Base-by-base conservation (phyloP, 2,888 invertebrate genomes). In the Dione juno region DNA sequence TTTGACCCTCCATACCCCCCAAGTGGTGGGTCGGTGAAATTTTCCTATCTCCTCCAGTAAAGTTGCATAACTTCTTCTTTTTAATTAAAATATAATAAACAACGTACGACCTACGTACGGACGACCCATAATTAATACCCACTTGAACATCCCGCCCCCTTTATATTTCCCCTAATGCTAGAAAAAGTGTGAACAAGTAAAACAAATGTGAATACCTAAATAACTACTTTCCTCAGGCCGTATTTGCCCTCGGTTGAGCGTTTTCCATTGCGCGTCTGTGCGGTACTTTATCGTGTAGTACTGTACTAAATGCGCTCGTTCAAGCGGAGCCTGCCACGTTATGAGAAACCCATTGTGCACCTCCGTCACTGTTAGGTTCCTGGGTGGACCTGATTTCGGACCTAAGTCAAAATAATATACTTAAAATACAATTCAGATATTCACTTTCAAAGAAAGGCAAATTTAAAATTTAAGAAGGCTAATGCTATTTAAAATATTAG, bases 231-330 rank as follows among this genome's bases (percentile, higher is more conserved):
- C 97, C 90, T 97, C 97, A 14, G 98, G 96, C 77, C 97, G 95
- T 83, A 98, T 98, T 88, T 96, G 96, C 74, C 97, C 97, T 80
- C 97, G 96, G 90, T 97, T 97, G 81, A 98, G 94, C 67, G 96
- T 96, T 89, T 97, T 97, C 97, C 97, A 98, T 81, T 96, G 95
- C 76, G 97, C 96, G 87, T 98, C 98, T 63, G 97, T 97, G 85
- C 96, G 96, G 93, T 97, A 98, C 93, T 98, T 97, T 90, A 98
- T 97, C 77, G 96, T 96, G 92, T 98, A 98, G 93, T 97, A 97
- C 90, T 97, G 96, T 78, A 98, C 96, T 74, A 97, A 94, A 82
- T 96, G 95, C 67, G 96, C 95, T 78, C 96, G 95, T 87, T 98
- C 97, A 78, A 96, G 84, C 40, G 98, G 98, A 80, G 96, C 95